These are phyloP conservation scores for Oxytorus armatus DNA, from an alignment of 2,888 invertebrate genomes.

Conservation along the genomic window DNA sequence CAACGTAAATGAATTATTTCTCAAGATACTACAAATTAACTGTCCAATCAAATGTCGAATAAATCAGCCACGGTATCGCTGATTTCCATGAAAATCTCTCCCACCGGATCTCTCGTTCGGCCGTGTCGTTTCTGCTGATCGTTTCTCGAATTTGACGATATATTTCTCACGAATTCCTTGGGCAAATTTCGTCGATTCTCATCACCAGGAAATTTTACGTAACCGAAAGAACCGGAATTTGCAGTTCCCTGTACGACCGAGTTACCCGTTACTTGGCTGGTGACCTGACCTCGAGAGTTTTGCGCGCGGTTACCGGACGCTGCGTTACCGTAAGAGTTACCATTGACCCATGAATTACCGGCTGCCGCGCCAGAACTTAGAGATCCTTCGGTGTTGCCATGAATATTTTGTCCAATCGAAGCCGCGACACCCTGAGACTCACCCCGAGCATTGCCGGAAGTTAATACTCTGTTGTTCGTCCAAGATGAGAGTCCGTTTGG, in stretches of 20 bases:
- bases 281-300: constrained; percentile 71
- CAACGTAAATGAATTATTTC: constrained; percentile 25
- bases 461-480: constrained; percentile 72
- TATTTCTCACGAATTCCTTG: constrained; percentile 69
- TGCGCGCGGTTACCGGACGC: constrained; percentile 71
- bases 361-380: constrained; percentile 73
- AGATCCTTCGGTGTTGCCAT: constrained; percentile 71
- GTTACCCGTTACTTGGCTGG: constrained; percentile 68
- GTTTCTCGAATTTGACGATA: constrained; percentile 25
- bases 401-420: constrained; percentile 68
- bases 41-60: constrained; percentile 68
- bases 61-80: constrained; percentile 71
- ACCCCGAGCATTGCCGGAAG: constrained; percentile 73
- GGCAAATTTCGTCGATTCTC: constrained; percentile 65
- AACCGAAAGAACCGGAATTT: constrained; percentile 69
- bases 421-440: constrained; percentile 75
- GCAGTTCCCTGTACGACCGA: constrained; percentile 72
- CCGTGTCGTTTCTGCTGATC: constrained; percentile 36
- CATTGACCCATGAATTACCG: constrained; percentile 70
- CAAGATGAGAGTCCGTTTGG: constrained; percentile 72
- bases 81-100: constrained; percentile 70
- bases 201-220: constrained; percentile 67
- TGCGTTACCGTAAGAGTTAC: constrained; percentile 71
- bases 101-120: constrained; percentile 67
- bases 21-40: constrained; percentile 11